phyloP scores from a whole-genome alignment of 2,113 vertebrate genomes.

The Aleadryas rufinucha region DNA sequence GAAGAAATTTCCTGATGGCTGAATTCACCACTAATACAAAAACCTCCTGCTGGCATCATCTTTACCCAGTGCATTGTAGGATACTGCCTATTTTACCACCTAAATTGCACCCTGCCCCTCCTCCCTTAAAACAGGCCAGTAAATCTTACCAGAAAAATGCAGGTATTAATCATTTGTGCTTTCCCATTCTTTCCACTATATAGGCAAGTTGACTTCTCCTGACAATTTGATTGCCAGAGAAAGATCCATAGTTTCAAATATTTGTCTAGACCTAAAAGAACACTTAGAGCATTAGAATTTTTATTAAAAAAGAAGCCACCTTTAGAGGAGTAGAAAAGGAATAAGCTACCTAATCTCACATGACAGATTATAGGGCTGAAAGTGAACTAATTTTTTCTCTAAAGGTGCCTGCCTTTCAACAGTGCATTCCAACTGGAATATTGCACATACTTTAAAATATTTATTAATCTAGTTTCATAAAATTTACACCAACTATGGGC shows the following conservation, averaged over 20 bases:
- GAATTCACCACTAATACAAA: not conserved
- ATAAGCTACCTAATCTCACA: not conserved
- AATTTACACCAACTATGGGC: not conserved
- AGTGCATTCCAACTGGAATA: not conserved
- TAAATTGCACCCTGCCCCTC: not conserved
- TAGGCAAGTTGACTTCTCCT: not conserved
- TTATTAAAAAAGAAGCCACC: not conserved
- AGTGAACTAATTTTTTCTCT: not conserved
- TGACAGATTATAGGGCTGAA: not conserved
- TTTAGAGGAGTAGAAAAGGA: not conserved
- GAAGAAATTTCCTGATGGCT: not conserved
- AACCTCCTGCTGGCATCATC: not conserved
- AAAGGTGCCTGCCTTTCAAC: not conserved
- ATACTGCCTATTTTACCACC: not conserved
- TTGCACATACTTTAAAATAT: not conserved
- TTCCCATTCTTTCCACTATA: not conserved
- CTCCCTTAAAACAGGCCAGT: not conserved
- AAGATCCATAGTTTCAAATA: conserved; percentile 15
- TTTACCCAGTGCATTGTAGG: not conserved
- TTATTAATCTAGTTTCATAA: not conserved
- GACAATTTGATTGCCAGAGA: not conserved
- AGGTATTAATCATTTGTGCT: not conserved
- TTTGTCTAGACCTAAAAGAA: not conserved
- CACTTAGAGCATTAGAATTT: not conserved
- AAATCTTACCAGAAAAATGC: not conserved